These are phyloP conservation scores for Octopus sinensis DNA, from an alignment of 1,140 invertebrate species.

Conservation along the genomic window DNA sequence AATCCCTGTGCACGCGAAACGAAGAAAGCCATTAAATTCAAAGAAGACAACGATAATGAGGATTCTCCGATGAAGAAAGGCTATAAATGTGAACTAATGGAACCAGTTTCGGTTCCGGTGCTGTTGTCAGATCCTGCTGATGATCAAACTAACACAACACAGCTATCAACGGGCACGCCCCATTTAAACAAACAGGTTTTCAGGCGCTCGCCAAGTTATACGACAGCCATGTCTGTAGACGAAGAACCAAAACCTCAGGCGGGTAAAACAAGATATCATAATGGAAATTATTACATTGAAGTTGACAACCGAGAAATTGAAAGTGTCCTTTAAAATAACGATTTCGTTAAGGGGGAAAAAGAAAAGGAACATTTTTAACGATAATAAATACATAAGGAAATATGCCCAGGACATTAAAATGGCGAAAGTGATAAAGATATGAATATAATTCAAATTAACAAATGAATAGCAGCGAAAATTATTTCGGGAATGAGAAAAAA, in stretches of 20 bases:
- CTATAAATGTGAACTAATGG: constrained; percentile 14
- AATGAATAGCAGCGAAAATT: background rate
- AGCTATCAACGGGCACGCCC: constrained; percentile 10
- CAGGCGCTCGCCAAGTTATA: constrained; percentile 41
- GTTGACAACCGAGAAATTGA: constrained; percentile 24
- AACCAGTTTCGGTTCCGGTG: background rate
- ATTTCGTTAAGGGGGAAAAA: background rate
- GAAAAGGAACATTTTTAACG: background rate
- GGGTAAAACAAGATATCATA: constrained; percentile 26
- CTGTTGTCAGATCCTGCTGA: background rate
- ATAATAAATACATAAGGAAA: background rate
- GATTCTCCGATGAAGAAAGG: constrained; percentile 10
- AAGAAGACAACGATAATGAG: constrained; percentile 8
- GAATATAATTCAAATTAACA: background rate
- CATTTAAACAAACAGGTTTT: constrained; percentile 22
- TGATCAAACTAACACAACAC: constrained; percentile 10
- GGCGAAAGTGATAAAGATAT: background rate
- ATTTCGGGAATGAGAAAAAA: background rate
- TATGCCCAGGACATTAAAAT: background rate
- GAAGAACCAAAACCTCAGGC: constrained; percentile 12
- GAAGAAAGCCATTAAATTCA: constrained; percentile 20
- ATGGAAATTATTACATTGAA: constrained; percentile 37
- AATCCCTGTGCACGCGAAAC: constrained; percentile 16
- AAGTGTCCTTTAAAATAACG: constrained; percentile 20
- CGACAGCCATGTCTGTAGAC: constrained; percentile 34